phyloP scores from a whole-genome alignment of 1,140 invertebrate genomes.

The Linepithema humile region DNA sequence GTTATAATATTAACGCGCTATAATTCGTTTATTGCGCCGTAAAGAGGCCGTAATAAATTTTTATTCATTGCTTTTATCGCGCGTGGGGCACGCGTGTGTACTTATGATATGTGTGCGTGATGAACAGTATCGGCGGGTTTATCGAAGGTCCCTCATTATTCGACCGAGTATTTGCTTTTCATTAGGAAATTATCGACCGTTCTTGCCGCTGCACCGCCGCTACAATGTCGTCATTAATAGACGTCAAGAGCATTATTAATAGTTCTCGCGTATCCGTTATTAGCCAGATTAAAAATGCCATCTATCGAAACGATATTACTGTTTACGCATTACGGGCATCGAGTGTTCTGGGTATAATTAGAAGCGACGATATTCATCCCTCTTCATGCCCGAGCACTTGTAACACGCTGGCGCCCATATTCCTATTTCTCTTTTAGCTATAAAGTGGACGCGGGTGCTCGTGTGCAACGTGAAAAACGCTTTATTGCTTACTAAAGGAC shows the following conservation, averaged over 20 bases:
- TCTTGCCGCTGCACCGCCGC: neutral
- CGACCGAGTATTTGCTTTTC: slow-evolving; percentile 33
- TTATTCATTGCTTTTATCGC: slow-evolving; percentile 8
- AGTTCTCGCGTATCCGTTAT: slow-evolving; percentile 21
- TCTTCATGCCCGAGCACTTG: neutral
- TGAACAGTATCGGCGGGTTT: neutral
- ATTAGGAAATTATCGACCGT: slow-evolving; percentile 29
- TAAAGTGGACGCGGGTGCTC: neutral
- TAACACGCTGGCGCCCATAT: neutral
- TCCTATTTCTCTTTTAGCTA: neutral
- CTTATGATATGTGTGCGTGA: neutral
- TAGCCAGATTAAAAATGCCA: slow-evolving; percentile 35
- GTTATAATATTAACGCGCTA: neutral
- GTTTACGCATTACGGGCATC: slow-evolving; percentile 5
- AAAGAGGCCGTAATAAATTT: slow-evolving; percentile 1
- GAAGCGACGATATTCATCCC: slow-evolving; percentile 4
- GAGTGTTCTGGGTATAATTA: slow-evolving; percentile 31
- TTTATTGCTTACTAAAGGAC: slow-evolving; percentile 22
- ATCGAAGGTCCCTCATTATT: slow-evolving; percentile 12
- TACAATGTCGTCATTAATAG: slow-evolving; percentile 34
- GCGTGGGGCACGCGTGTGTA: neutral
- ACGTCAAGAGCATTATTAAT: slow-evolving; percentile 35
- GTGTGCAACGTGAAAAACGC: neutral
- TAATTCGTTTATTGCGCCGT: slow-evolving; percentile 19
- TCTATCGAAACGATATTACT: neutral